Evolutionary conservation across 2,797 vertebrate genomes (phyloP).

Genomic region (Microcaecilia unicolor): DNA sequence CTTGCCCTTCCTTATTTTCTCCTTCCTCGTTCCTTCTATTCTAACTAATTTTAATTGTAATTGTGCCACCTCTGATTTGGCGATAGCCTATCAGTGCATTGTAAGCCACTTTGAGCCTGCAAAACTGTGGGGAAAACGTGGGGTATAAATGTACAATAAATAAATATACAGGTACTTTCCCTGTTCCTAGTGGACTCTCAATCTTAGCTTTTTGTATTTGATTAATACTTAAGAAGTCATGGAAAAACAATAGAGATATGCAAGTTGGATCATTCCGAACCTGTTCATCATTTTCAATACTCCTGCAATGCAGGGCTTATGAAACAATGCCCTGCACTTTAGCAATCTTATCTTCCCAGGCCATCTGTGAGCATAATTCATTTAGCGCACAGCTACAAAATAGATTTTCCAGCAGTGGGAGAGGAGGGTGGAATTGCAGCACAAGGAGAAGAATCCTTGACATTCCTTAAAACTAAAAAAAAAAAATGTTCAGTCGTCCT

Average conservation of each 20-base stretch:
- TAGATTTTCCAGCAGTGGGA: constrained; percentile 7
- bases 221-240: constrained; percentile 32
- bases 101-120: no score
- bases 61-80: no score
- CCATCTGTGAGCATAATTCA: constrained; percentile 32
- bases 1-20: no score
- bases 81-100: no score
- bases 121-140: no score
- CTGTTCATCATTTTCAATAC: constrained; percentile 36
- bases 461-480: constrained; percentile 46
- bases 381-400: constrained; percentile 23
- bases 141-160: no score
- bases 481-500: constrained; percentile 41
- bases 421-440: constrained; percentile 1
- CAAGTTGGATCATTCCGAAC: constrained; percentile 38
- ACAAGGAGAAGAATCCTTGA: constrained; percentile 29
- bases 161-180: no score
- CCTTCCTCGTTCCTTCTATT: no score
- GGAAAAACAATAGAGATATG: constrained; percentile 25
- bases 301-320: constrained; percentile 5
- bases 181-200: no score
- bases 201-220: no score
- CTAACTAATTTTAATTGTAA: no score
- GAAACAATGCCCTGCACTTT: constrained; percentile 14
- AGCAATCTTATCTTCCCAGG: constrained; percentile 40